phyloP scores from a whole-genome alignment of 2,113 vertebrate species.

The Eubucco bourcierii region DNA sequence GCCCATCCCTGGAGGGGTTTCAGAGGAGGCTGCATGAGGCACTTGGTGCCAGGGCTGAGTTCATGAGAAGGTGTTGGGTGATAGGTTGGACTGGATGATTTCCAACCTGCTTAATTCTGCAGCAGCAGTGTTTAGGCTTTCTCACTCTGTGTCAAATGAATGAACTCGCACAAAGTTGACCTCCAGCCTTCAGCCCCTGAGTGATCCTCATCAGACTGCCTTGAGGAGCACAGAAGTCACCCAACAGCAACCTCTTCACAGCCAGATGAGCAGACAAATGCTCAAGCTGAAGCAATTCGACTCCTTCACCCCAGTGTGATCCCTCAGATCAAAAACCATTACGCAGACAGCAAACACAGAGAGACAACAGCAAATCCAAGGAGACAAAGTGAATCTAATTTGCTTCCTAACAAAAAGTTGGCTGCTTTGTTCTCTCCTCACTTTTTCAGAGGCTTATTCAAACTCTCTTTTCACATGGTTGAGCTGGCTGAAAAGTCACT shows the following conservation, averaged over 20 bases:
- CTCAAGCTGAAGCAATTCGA: constrained; percentile 33
- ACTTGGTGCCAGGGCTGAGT: too few relatives aligned
- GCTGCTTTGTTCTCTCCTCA: not conserved
- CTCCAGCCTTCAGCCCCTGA: too few relatives aligned
- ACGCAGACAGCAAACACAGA: not conserved
- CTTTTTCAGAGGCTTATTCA: not conserved
- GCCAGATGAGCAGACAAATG: not conserved
- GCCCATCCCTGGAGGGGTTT: too few relatives aligned
- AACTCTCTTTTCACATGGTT: not conserved
- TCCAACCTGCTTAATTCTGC: too few relatives aligned
- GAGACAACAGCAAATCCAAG: not conserved
- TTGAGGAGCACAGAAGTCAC: not conserved
- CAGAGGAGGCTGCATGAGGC: too few relatives aligned
- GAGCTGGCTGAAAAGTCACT: not conserved
- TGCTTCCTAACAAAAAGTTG: not conserved
- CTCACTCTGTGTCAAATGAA: too few relatives aligned
- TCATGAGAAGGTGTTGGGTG: too few relatives aligned
- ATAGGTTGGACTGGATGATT: too few relatives aligned
- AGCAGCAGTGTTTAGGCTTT: too few relatives aligned
- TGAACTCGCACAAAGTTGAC: too few relatives aligned
- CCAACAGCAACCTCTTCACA: not conserved
- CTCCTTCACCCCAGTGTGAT: not conserved
- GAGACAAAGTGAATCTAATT: not conserved
- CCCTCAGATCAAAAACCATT: not conserved
- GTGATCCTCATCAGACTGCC: not conserved